Evolutionary conservation across 1,140 invertebrate genomes (phyloP), one percentile per base, ranked within the genome.

Genomic region (Druon quercuslanigerum): DNA sequence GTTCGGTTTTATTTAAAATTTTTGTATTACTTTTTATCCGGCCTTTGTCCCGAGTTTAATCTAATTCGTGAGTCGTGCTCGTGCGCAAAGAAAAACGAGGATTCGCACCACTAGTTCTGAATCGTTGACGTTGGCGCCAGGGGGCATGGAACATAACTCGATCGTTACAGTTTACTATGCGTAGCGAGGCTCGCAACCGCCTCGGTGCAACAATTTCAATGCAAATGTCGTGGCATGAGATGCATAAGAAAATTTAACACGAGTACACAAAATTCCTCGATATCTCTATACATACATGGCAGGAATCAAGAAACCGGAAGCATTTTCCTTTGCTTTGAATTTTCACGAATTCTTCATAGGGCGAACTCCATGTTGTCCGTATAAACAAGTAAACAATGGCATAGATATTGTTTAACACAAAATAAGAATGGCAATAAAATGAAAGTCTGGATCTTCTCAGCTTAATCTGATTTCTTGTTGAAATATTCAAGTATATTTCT

Each of bases 141-240:
- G 66, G 73, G 66, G 33, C 25, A 76, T 70, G 74, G 72, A 71
- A 76, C 56, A 54, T 40, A 17, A 50, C 40, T 17, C 79, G 25
- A 33, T 33, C 25, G 60, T 66, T 50, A 57, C 56, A 74, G 71
- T 80, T 87, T 87, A 81, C 81, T 82, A 86, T 87, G 85, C 83
- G 74, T 81, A 73, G 76, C 83, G 70, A 82, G 74, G 56, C 74
- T 71, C 76, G 77, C 60, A 82, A 80, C 79, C 82, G 79, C 80
- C 73, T 74, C 79, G 83, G 77, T 86, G 85, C 84, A 86, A 88
- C 83, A 85, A 87, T 87, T 88, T 87, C 85, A 82, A 87, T 86
- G 85, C 85, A 89, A 89, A 89, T 88, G 79, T 80, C 60, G 51
- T 52, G 57, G 25, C 71, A 71, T 82, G 76, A 50, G 54, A 71